A percentile compares a stretch with the other conserved stretches of the same genome.
These are phyloP conservation scores for Pogona vitticeps DNA, from an alignment of 2,113 vertebrate species.

Conservation along the genomic window DNA sequence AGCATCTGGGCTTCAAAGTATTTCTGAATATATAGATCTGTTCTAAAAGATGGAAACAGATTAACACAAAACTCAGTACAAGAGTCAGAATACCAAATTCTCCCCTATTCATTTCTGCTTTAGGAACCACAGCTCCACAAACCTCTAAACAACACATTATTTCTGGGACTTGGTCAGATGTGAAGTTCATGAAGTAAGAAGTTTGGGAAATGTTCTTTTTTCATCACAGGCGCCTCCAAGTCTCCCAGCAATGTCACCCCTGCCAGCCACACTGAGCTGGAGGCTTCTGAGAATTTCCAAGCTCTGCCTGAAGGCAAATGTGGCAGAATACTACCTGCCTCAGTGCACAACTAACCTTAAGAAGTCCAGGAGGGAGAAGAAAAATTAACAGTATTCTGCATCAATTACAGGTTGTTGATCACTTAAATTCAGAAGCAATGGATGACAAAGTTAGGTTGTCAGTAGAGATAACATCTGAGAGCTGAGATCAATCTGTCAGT, in stretches of 20 bases:
- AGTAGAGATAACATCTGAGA: not conserved
- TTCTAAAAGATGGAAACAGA: not conserved
- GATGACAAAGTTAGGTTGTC: not conserved
- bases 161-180: no score
- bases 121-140: not conserved
- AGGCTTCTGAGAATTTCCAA: no score
- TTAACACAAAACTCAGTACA: not conserved
- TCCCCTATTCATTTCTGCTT: not conserved
- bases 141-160: not conserved
- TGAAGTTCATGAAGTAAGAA: not conserved
- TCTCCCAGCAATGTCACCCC: no score
- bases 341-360: not conserved
- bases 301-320: not conserved
- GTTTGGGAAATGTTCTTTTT: no score
- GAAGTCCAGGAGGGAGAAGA: not conserved
- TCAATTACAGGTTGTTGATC: not conserved
- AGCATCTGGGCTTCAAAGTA: not conserved
- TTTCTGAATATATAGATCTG: not conserved
- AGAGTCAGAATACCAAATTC: not conserved
- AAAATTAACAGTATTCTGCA: not conserved
- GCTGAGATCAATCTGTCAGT: not conserved
- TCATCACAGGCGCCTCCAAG: no score
- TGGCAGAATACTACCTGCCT: not conserved
- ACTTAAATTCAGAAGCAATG: not conserved
- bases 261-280: no score